A percentile compares a stretch with the other conserved stretches of the same genome.
Conservation (phyloP, 2,113 vertebrate genomes). For the Pygoscelis adeliae region DNA sequence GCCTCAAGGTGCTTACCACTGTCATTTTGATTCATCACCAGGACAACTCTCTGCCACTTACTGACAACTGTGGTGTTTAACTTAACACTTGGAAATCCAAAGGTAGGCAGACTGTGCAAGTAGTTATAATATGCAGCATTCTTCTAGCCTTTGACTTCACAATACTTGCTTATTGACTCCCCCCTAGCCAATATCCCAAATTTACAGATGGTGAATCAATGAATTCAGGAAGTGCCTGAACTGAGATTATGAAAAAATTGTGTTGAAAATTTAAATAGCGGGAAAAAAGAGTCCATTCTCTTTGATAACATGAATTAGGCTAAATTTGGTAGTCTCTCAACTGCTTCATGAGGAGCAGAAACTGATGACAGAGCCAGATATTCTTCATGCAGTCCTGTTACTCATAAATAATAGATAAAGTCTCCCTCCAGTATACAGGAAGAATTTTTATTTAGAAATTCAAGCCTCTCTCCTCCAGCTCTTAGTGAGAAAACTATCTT, state of each 20-base stretch:
- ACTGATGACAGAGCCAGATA: background rate
- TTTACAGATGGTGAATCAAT: background rate
- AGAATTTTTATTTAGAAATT: constrained; percentile 30
- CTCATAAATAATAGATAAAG: constrained; percentile 30
- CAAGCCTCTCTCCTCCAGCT: background rate
- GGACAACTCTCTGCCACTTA: background rate
- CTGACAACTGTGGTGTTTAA: background rate
- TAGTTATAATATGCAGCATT: background rate
- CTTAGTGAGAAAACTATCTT: background rate
- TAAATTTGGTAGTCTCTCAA: background rate
- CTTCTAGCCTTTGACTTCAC: background rate
- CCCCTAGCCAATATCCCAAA: background rate
- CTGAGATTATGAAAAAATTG: background rate
- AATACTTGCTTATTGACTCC: background rate
- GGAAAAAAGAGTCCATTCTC: background rate
- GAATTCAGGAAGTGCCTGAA: background rate
- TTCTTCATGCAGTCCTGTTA: background rate
- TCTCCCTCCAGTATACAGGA: background rate
- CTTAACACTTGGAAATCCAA: background rate
- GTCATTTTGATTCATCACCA: background rate
- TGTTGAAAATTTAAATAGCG: background rate
- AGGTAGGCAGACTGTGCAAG: background rate
- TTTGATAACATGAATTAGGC: background rate
- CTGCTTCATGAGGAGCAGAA: background rate
- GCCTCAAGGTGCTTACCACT: background rate